Conservation (phyloP, 23 tunicate genomes). For the Styela plicata region DNA sequence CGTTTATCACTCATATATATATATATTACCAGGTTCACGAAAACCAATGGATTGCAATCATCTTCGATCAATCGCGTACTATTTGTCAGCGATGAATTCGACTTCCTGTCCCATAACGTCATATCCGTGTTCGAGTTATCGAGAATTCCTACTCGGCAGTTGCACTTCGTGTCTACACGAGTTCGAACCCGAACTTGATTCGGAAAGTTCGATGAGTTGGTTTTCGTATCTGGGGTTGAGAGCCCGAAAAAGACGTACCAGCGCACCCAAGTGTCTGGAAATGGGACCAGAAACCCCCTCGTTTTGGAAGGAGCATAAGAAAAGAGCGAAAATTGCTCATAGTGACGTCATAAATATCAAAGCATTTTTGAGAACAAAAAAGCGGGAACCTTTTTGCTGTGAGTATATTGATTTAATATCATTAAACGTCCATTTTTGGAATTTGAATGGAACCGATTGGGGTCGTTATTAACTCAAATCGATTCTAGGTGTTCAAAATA, state of each 20-base stretch:
- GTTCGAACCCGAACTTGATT: conserved; percentile 1
- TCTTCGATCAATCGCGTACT: conserved; percentile 18
- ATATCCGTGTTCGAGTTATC: conserved; percentile 10
- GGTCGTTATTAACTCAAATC: no score
- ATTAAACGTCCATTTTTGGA: no score
- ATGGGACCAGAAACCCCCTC: neutral
- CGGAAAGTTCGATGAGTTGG: neutral
- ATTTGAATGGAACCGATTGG: no score
- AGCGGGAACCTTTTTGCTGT: neutral
- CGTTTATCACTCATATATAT: neutral
- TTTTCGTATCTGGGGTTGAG: conserved; percentile 1
- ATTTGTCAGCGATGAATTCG: conserved; percentile 8
- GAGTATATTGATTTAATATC: no score
- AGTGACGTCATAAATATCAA: neutral
- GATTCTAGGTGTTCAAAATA: no score
- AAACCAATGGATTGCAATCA: conserved; percentile 1
- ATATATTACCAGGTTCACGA: neutral
- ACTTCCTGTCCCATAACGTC: conserved; percentile 18
- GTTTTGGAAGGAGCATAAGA: conserved; percentile 15
- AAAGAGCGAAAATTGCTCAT: neutral
- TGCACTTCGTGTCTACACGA: conserved; percentile 17
- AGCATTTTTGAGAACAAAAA: conserved; percentile 12
- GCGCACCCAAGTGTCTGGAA: conserved; percentile 13
- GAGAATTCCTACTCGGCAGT: neutral
- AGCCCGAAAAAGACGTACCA: neutral